A percentile compares a stretch with the other conserved stretches of the same genome.
These are phyloP conservation scores for Cephus rjabovi DNA, from an alignment of 2,888 invertebrate species.

Conservation along the genomic window DNA sequence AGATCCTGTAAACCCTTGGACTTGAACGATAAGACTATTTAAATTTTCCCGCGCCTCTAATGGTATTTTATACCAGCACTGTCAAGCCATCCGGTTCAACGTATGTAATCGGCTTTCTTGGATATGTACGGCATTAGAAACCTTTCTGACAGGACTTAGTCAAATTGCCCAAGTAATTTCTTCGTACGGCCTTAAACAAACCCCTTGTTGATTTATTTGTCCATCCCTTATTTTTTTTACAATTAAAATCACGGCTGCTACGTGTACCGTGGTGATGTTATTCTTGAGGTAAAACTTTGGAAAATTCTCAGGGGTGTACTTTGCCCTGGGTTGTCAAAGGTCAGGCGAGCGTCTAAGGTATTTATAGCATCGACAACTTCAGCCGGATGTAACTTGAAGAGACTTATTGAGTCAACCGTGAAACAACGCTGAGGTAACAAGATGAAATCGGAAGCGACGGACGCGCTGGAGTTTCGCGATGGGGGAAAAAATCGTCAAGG, in stretches of 20 bases:
- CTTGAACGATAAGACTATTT: neutral
- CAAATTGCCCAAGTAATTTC: neutral
- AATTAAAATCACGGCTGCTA: too few relatives aligned
- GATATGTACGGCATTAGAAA: neutral
- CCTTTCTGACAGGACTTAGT: neutral
- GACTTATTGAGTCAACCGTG: neutral
- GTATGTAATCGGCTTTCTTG: neutral
- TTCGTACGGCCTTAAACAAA: neutral
- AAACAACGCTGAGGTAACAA: neutral
- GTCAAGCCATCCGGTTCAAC: neutral
- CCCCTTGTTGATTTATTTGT: neutral
- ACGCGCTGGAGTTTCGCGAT: neutral
- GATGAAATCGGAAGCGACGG: neutral
- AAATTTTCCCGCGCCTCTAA: neutral
- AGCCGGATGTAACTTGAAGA: neutral
- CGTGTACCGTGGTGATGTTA: too few relatives aligned
- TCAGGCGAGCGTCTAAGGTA: neutral
- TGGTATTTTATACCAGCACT: neutral
- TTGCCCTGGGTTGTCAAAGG: neutral
- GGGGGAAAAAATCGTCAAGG: neutral
- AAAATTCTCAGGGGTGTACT: too few relatives aligned
- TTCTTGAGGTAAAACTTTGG: too few relatives aligned
- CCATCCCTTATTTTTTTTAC: neutral
- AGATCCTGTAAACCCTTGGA: neutral
- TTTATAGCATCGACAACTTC: neutral